Conservation (phyloP, 1,140 invertebrate genomes). For the Heliconius eleuchia region DNA sequence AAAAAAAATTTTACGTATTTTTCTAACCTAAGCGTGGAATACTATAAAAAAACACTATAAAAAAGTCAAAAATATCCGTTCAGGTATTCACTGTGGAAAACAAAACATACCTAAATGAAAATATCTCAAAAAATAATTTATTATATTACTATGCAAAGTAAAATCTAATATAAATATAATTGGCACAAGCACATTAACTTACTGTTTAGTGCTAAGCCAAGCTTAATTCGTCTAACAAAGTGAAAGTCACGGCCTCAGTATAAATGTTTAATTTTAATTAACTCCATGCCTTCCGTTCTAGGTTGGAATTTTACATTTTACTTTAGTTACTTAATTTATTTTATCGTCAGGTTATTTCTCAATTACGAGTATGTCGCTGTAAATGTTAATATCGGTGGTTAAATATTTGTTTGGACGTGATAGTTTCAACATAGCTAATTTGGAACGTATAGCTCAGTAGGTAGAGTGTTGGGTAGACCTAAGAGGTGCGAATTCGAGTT, state of each 20-base stretch:
- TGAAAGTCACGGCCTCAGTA: constrained; percentile 42
- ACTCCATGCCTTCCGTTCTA: constrained; percentile 7
- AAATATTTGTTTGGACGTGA: too few species aligned
- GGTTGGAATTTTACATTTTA: constrained; percentile 7
- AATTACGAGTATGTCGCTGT: neutral
- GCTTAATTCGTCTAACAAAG: constrained; percentile 42
- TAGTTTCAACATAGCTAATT: too few species aligned
- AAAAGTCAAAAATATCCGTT: too few species aligned
- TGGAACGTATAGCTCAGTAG: too few species aligned
- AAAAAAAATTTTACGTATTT: too few species aligned
- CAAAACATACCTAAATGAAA: neutral
- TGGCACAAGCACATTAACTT: constrained; percentile 23
- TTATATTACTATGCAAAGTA: constrained; percentile 6
- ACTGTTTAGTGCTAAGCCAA: constrained; percentile 16
- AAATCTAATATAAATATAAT: constrained; percentile 17
- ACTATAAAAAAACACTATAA: too few species aligned
- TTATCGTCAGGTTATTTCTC: constrained; percentile 10
- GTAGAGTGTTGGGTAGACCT: too few species aligned
- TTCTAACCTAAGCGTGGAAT: too few species aligned
- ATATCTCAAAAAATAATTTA: neutral
- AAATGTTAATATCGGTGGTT: too few species aligned
- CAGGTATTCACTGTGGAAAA: neutral
- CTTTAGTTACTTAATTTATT: constrained; percentile 6
- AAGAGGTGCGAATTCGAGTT: too few species aligned
- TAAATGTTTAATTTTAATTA: constrained; percentile 48